Evolutionary conservation across 2,888 invertebrate species (phyloP), one percentile per base, ranked within the genome.

Genomic region (Ligdia adustata): DNA sequence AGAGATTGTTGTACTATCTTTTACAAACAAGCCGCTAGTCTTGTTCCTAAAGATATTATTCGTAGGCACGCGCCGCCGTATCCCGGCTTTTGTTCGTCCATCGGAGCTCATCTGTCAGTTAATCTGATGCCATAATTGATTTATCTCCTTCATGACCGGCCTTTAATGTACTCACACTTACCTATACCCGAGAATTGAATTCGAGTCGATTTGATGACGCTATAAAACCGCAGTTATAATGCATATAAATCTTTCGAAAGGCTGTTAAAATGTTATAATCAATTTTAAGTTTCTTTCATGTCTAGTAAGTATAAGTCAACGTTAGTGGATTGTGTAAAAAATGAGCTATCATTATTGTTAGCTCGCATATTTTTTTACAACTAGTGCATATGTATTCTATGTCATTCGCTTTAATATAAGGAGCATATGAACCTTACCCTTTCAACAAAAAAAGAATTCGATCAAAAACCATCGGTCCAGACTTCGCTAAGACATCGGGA

Each of bases 81-180:
- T 64, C 57, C 48, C 66, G 13, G 70, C 72, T 74, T 80, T 83
- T 82, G 80, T 74, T 55, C 53, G 47, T 41, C 55, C 59, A 53
- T 59, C 62, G 60, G 44, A 62, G 78, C 81, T 84, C 80, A 87
- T 83, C 84, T 81, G 58, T 33, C 52, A 64, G 71, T 76, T 86
- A 86, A 88, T 85, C 86, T 86, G 76, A 79, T 72, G 76, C 76
- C 69, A 69, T 82, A 81, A 82, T 80, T 80, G 79, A 60, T 57
- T 55, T 53, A 60, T 55, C 57, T 49, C 39, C 20, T 41, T 45
- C 55, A 58, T 47, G 52, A 40, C 47, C 52, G 50, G 54, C 47
- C 61, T 54, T 62, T 58, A 22, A 22, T 24, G 22, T 34, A 9
- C 13, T 9, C 5, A 34, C 34, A 43, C 49, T n/a, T n/a, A n/a